Evolutionary conservation across 2,113 vertebrate genomes (phyloP).

Genomic region (Carassius gibelio): DNA sequence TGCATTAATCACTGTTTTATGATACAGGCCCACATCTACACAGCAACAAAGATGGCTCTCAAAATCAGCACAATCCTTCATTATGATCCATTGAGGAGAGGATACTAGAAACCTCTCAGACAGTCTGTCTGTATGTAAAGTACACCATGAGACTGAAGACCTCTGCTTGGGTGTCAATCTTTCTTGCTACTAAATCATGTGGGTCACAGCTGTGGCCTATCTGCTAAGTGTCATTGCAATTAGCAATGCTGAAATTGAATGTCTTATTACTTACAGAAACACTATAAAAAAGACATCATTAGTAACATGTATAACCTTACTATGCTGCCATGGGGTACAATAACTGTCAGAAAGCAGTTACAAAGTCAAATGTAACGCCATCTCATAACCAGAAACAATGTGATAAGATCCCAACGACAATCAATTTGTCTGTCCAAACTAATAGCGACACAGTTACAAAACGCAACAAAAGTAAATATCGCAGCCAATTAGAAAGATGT

Average conservation of each 20-base stretch:
- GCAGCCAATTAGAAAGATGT: too few relatives aligned
- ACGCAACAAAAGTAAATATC: too few relatives aligned
- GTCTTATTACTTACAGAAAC: neutral
- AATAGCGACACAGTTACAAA: too few relatives aligned
- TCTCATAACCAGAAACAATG: too few relatives aligned
- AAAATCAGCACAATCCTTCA: conserved; percentile 18
- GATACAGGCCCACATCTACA: conserved; percentile 3
- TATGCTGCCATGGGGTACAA: neutral
- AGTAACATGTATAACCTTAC: neutral
- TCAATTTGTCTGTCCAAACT: too few relatives aligned
- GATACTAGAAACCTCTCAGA: conserved; percentile 28
- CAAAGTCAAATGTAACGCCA: too few relatives aligned
- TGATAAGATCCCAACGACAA: too few relatives aligned
- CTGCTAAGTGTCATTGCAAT: neutral
- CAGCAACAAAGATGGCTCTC: neutral
- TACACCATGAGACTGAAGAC: neutral
- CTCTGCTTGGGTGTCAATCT: conserved; percentile 1
- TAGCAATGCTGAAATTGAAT: neutral
- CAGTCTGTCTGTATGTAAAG: neutral
- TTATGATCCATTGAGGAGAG: conserved; percentile 6
- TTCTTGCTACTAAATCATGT: neutral
- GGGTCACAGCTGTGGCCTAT: neutral
- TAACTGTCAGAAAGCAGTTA: too few relatives aligned
- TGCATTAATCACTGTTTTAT: conserved; percentile 26
- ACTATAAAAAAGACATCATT: neutral